These are phyloP conservation scores for Patella vulgata DNA, from an alignment of 1,140 invertebrate species.

Conservation along the genomic window DNA sequence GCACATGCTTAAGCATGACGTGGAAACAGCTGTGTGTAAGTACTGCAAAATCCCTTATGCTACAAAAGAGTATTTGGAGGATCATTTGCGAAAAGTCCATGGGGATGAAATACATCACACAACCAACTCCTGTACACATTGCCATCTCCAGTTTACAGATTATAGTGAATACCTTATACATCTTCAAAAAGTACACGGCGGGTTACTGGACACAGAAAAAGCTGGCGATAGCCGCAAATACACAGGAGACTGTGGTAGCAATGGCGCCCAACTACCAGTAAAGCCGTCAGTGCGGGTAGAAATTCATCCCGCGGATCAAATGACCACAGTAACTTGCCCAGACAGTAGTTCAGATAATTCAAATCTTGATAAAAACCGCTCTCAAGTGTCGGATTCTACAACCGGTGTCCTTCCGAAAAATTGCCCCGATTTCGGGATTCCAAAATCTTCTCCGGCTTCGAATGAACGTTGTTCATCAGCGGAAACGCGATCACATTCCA, in stretches of 20 bases:
- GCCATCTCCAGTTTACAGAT: too few relatives aligned
- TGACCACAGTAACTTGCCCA: constrained; percentile 45
- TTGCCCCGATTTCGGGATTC: background rate
- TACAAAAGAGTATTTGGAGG: constrained; percentile 11
- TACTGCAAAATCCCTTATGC: constrained; percentile 25
- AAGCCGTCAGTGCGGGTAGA: constrained; percentile 14
- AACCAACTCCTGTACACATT: too few relatives aligned
- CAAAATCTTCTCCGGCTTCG: background rate
- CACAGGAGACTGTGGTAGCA: too few relatives aligned
- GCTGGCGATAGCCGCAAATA: background rate
- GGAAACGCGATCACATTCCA: constrained; percentile 11
- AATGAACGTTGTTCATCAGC: constrained; percentile 15
- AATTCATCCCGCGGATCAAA: constrained; percentile 41
- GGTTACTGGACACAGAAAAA: background rate
- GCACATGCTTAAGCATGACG: constrained; percentile 23
- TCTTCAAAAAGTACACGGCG: background rate
- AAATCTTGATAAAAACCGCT: background rate
- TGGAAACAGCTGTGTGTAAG: constrained; percentile 16
- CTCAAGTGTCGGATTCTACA: background rate
- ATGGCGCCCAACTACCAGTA: constrained; percentile 5
- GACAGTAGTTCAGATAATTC: constrained; percentile 53
- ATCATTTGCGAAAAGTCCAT: constrained; percentile 17
- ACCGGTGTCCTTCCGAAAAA: too few relatives aligned
- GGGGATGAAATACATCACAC: background rate
- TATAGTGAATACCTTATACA: background rate